These are phyloP conservation scores for Polydrusus cervinus DNA, from an alignment of 2,888 invertebrate species.

Conservation along the genomic window DNA sequence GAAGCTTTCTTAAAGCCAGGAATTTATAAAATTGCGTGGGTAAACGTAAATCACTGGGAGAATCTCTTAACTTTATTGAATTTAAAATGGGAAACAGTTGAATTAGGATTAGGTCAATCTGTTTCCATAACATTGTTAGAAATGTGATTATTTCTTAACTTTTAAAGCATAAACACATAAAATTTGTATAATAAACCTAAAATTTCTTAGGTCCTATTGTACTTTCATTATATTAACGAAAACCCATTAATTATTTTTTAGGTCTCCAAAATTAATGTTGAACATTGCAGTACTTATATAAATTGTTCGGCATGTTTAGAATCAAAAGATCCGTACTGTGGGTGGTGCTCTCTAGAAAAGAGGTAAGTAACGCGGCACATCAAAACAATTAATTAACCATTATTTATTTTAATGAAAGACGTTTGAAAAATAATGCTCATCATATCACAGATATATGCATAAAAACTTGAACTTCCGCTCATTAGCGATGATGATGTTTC, in stretches of 20 bases:
- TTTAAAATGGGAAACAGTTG: too few relatives aligned
- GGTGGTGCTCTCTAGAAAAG: constrained; percentile 96
- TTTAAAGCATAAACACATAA: too few relatives aligned
- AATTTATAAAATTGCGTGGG: too few relatives aligned
- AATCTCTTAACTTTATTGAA: too few relatives aligned
- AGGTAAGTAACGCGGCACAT: constrained; percentile 70
- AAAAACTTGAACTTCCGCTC: constrained; percentile 39
- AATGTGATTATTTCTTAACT: too few relatives aligned
- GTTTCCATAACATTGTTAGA: too few relatives aligned
- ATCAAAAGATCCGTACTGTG: constrained; percentile 94
- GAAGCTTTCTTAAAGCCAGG: too few relatives aligned
- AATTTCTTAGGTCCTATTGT: too few relatives aligned
- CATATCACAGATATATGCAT: constrained; percentile 36
- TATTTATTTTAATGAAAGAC: constrained; percentile 32
- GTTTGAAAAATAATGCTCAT: constrained; percentile 17
- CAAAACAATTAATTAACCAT: constrained; percentile 28
- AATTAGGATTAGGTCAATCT: too few relatives aligned
- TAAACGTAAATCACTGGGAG: too few relatives aligned
- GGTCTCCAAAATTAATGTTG: constrained; percentile 86
- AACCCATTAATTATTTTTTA: constrained; percentile 64
- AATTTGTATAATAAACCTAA: too few relatives aligned
- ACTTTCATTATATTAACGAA: background rate
- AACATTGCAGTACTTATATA: constrained; percentile 88
- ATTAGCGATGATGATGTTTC: constrained; percentile 38
- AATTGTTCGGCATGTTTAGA: constrained; percentile 93